Evolutionary conservation across 2,113 vertebrate genomes (phyloP).

Genomic region (Stigmatopora nigra): DNA sequence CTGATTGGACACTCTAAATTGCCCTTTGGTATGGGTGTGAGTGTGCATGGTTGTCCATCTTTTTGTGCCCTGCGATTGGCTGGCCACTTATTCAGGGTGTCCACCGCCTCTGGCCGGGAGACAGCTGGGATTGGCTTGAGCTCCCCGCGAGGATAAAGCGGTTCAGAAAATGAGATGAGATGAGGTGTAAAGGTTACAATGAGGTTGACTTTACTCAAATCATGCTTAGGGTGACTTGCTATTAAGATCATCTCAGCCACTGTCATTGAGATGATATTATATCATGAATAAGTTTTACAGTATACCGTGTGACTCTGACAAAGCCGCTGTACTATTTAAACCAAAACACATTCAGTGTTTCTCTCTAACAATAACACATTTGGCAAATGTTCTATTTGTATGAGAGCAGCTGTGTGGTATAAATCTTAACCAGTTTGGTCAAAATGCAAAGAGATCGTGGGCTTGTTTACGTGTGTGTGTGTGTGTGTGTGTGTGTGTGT

Average conservation of each 20-base stretch:
- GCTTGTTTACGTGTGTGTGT: conserved; percentile 7
- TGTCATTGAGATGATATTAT: background rate
- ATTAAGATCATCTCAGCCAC: background rate
- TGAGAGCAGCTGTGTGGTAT: conserved; percentile 40
- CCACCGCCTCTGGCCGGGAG: no score
- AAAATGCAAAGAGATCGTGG: conserved; percentile 20
- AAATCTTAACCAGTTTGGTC: conserved; percentile 31
- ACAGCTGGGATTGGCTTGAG: no score
- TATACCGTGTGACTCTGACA: background rate
- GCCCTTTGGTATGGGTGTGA: no score
- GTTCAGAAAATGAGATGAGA: no score
- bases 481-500: background rate
- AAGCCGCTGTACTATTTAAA: conserved; percentile 12
- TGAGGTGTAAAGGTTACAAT: no score
- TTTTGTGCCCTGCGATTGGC: no score
- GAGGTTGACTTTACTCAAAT: background rate
- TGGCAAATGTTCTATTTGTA: conserved; percentile 22
- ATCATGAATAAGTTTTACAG: conserved; percentile 12
- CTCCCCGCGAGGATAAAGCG: no score
- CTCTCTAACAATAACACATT: conserved; percentile 22
- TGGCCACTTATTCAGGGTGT: no score
- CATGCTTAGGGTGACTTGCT: background rate
- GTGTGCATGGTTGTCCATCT: no score
- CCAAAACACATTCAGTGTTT: conserved; percentile 25
- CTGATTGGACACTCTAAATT: no score